These are phyloP conservation scores for Synodontis membranacea DNA, from an alignment of 2,113 vertebrate species.

Conservation along the genomic window DNA sequence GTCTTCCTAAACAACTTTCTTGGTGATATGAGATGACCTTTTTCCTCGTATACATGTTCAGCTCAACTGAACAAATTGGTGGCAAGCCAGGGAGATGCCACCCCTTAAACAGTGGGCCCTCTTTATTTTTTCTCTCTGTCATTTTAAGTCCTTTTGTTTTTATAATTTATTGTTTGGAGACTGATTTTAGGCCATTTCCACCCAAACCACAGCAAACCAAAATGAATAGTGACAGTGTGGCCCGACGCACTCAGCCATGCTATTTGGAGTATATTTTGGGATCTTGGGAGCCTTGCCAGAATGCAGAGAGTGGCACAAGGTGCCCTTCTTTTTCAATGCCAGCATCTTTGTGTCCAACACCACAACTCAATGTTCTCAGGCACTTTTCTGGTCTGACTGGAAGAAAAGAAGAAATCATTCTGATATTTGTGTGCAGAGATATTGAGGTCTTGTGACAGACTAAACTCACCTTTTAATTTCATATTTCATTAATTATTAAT, in stretches of 20 bases:
- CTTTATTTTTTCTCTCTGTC: conserved; percentile 15
- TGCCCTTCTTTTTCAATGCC: conserved; percentile 47
- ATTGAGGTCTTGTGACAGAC: not conserved
- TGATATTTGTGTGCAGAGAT: not conserved
- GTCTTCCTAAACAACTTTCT: not conserved
- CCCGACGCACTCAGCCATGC: conserved; percentile 3
- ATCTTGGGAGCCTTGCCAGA: conserved; percentile 6
- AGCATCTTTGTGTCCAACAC: conserved; percentile 13
- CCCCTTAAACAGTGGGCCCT: not conserved
- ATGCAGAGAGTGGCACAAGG: conserved; percentile 15
- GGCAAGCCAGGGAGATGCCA: conserved; percentile 1
- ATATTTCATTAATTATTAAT: not conserved
- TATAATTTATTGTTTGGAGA: conserved; percentile 14
- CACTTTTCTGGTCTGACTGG: conserved; percentile 27
- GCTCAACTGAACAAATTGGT: conserved; percentile 20
- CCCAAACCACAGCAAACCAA: conserved; percentile 12
- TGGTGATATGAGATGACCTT: not conserved
- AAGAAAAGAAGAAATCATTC: conserved; percentile 28
- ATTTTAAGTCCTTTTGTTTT: conserved; percentile 47
- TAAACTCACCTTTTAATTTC: not conserved
- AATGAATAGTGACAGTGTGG: conserved; percentile 19
- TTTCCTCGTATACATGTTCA: conserved; percentile 1
- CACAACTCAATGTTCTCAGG: conserved; percentile 31
- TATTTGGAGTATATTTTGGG: conserved; percentile 37
- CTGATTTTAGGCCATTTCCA: conserved; percentile 4